Evolutionary conservation across 2,113 vertebrate genomes (phyloP), one percentile per base, ranked within the genome.

Genomic region (Phyllostomus hastatus): DNA sequence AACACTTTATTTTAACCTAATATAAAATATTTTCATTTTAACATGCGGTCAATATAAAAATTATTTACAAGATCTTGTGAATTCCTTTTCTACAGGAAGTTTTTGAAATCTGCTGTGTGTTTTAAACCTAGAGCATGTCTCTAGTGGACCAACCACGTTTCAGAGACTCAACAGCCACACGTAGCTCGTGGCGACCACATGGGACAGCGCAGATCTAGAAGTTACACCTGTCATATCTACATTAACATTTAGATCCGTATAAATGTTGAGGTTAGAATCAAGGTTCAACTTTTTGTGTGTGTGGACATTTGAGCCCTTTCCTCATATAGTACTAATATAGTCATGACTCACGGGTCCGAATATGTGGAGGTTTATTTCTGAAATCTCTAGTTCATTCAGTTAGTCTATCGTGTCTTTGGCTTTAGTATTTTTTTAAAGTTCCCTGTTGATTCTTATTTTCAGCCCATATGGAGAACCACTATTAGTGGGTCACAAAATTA

Each of bases 11-110:
- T 57, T 76, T 76, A 90, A 46, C n/a, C 50, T 5, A 61, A 50
- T 66, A 82, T 57, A 94, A 85, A 94, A 64, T 43, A 95, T 46
- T 26, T 85, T 59, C 26, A 88, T 89, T 86, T 95, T 24, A 93
- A 80, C n/a, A 35, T 70, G 14, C 15, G 61, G 70, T 41, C 41
- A 54, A 69, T n/a, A 84, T 75, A 78, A 75, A 93, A 88, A 88
- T 61, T 84, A 48, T 43, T 66, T n/a, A 7, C 79, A 41, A 92
- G 26, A 41, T 87, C 22, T 33, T 85, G 69, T 70, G 5, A 38
- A 38, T 81, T 83, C 1, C 88, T 85, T 91, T n/a, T 79, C 66
- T 41, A 73, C 5, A 48, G n/a, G 11, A 38, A 88, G 11, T 78
- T 87, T 88, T 75, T 52, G n/a, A 95, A 85, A 50, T 75, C 8